Evolutionary conservation across 1,140 invertebrate genomes (phyloP).

Genomic region (Apocrypta bakeri): DNA sequence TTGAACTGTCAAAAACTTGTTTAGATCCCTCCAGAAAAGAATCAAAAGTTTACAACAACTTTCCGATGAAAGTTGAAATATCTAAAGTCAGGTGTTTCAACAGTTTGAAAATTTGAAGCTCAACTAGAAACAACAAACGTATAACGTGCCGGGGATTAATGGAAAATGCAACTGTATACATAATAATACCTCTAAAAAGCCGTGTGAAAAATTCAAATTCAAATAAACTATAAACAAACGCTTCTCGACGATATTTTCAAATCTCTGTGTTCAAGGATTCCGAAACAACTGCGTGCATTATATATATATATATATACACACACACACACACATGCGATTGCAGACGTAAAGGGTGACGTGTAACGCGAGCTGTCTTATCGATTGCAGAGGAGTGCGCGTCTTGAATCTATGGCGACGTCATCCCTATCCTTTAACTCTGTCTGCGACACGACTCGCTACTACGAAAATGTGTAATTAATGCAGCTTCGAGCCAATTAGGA

Average conservation of each 20-base stretch:
- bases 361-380: not conserved
- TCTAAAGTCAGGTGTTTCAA: too few relatives aligned
- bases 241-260: not conserved
- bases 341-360: not conserved
- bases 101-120: too few relatives aligned
- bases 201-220: slow-evolving; percentile 27
- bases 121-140: too few relatives aligned
- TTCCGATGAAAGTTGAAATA: too few relatives aligned
- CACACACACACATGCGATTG: not conserved
- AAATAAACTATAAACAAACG: not conserved
- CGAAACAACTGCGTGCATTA: not conserved
- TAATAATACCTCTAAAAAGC: too few relatives aligned
- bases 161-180: too few relatives aligned
- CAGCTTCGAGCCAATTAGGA: not conserved
- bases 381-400: not conserved
- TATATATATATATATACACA: not conserved
- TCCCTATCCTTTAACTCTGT: not conserved
- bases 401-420: not conserved
- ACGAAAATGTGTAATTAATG: not conserved
- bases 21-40: too few relatives aligned
- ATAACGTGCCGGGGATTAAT: too few relatives aligned
- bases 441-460: too few relatives aligned
- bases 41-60: too few relatives aligned
- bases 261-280: not conserved
- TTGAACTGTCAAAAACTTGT: too few relatives aligned